Evolutionary conservation across 2,113 vertebrate genomes (phyloP).

Genomic region (Dascyllus trimaculatus): DNA sequence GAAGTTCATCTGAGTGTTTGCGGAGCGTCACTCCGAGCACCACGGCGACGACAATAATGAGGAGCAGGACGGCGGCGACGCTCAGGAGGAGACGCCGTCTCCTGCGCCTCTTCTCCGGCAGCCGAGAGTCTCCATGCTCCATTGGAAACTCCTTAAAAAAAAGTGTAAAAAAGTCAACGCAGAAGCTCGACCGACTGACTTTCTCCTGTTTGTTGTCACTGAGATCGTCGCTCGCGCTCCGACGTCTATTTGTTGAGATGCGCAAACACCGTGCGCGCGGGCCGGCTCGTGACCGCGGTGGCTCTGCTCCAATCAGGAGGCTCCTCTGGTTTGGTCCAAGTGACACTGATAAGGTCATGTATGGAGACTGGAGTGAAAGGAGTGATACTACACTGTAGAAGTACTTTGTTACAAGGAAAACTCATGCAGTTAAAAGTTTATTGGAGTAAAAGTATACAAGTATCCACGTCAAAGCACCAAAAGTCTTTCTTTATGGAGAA

Average conservation of each 20-base stretch:
- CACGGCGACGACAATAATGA: background rate
- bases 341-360: too few relatives aligned
- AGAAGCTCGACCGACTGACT: too few relatives aligned
- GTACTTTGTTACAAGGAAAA: too few relatives aligned
- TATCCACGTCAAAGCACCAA: too few relatives aligned
- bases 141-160: background rate
- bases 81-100: rapidly evolving
- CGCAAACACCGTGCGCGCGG: background rate
- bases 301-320: constrained; percentile 16
- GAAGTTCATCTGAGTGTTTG: rapidly evolving
- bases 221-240: background rate
- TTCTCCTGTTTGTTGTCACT: background rate
- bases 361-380: too few relatives aligned
- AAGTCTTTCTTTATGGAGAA: too few relatives aligned
- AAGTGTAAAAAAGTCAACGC: background rate
- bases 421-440: too few relatives aligned
- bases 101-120: rapidly evolving
- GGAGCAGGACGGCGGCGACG: rapidly evolving
- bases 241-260: constrained; percentile 33
- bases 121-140: rapidly evolving
- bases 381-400: too few relatives aligned
- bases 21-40: background rate
- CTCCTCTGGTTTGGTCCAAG: too few relatives aligned
- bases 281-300: background rate
- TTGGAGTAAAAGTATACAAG: too few relatives aligned